Base-by-base conservation (phyloP, 2,888 invertebrate species). In the Ectemnius cavifrons region DNA sequence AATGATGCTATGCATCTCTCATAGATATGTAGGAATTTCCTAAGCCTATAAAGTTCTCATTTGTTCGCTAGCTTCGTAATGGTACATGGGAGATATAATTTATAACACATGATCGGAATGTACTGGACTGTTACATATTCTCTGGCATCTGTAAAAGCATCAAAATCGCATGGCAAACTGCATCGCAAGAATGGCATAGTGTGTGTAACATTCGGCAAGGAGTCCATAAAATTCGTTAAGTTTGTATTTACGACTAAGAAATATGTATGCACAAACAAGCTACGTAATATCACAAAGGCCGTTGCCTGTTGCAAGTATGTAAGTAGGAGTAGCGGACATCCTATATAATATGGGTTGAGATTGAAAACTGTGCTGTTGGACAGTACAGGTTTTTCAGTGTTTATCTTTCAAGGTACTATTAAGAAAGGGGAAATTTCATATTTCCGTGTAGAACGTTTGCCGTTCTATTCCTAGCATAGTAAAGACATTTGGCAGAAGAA, bases 361-460 rank as follows among this genome's bases (percentile, higher is more conserved):
- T 1, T 0, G 16, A 16, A 52, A 11, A 52, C 49, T 52, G 16
- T 16, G 52, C 14, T 52, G 16, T 52, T 52, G 13, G 37, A 37
- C 37, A 37, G 37, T 37, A 37, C 37, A 37, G 37, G 3, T 23
- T 23, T 23, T 23, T 23, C 23, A 23, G 23, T 23, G 23, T 37
- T 0, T 37, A 37, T 37, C 8, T 37, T 37, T 8, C 11, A 37
- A 37, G 23, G 23, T 23, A 23, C 23, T 23, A 23, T 59, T 28
- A 13, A 52, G 46, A 13, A 13, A 16, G 4, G 37, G n/a, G 6
- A 8, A n/a, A 13, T 11, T 59, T 92, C 92, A 96, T 82, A 97
- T 94, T 92, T 97, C 97, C 0, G 96, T 96, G 87, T 96, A 97
- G 92, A 96, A 97, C 0, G 96, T 95, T 0, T 95, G 95, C 86